Conservation (phyloP, 2,113 vertebrate genomes). For the Fulica atra region DNA sequence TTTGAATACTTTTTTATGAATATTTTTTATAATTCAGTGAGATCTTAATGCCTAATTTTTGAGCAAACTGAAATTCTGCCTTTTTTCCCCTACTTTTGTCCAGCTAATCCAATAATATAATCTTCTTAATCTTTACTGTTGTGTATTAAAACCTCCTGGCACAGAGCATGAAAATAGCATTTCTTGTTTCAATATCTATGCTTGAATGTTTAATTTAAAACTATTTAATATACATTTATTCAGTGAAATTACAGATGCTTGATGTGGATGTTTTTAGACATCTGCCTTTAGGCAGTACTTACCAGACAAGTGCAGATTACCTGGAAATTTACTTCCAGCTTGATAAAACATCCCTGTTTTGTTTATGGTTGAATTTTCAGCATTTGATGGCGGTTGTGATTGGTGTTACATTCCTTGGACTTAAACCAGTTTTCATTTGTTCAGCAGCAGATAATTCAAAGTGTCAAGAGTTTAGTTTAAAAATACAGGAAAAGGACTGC, state of each 20-base stretch:
- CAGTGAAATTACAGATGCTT: not conserved
- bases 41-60: not conserved
- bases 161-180: not conserved
- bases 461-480: not conserved
- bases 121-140: not conserved
- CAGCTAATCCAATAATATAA: not conserved
- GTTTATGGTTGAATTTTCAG: not conserved
- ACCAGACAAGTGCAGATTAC: not conserved
- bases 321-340: not conserved
- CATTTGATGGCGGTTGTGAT: fast-evolving
- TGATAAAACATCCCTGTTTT: not conserved
- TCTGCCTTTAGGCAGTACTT: not conserved
- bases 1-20: not conserved
- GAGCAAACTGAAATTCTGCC: not conserved
- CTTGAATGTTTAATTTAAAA: not conserved
- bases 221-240: not conserved
- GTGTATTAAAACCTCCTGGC: not conserved
- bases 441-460: not conserved
- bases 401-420: not conserved
- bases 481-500: not conserved
- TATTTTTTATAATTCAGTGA: not conserved
- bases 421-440: not conserved
- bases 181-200: not conserved
- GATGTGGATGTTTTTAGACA: not conserved
- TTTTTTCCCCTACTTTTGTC: not conserved